phyloP scores from a whole-genome alignment of 2,113 vertebrate genomes.

The Crotalus horridus region DNA sequence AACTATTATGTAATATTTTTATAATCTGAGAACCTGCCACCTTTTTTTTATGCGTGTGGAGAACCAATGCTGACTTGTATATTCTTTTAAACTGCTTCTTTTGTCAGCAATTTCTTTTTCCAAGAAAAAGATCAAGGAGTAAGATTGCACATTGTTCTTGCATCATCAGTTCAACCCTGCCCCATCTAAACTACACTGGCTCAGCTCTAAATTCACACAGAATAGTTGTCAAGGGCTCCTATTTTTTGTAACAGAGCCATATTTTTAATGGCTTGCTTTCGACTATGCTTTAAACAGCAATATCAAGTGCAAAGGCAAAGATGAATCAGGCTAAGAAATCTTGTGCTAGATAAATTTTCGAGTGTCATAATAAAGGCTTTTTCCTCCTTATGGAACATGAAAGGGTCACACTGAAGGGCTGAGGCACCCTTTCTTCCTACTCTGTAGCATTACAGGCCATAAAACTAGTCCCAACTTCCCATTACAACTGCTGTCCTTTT shows the following conservation, averaged over 20 bases:
- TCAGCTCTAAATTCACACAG: not conserved
- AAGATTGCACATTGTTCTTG: conserved; percentile 2
- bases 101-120: conserved; percentile 10
- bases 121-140: conserved; percentile 1
- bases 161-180: not conserved
- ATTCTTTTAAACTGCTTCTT: not conserved
- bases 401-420: not conserved
- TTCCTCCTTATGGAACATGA: not conserved
- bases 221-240: conserved; percentile 17
- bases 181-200: conserved; percentile 11
- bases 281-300: conserved; percentile 15
- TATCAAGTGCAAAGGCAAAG: conserved; percentile 1
- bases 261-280: conserved; percentile 20
- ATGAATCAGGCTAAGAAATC: conserved; percentile 18
- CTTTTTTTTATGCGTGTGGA: not conserved
- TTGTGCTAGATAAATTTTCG: not conserved
- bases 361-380: not conserved
- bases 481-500: not conserved
- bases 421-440: not conserved
- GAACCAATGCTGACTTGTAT: conserved; percentile 1
- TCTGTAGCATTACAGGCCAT: not conserved
- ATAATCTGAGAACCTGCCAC: conserved; percentile 12
- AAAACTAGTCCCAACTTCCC: not conserved
- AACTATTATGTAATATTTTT: conserved; percentile 24
- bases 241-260: conserved; percentile 21